These are phyloP conservation scores for Torymus texanus DNA, from an alignment of 2,888 invertebrate genomes.

Conservation along the genomic window DNA sequence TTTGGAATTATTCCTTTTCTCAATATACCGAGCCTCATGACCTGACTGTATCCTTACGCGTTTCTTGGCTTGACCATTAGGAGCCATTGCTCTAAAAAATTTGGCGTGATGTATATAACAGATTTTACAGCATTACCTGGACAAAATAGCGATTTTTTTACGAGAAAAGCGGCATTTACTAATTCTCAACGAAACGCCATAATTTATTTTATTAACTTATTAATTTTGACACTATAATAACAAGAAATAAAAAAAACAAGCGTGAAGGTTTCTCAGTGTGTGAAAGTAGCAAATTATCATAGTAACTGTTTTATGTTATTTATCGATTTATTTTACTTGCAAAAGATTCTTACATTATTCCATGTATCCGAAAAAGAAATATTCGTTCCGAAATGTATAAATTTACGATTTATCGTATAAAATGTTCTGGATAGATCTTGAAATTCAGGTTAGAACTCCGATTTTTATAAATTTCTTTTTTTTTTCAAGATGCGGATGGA, in stretches of 20 bases:
- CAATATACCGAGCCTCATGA: slow-evolving; percentile 38
- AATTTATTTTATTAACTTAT: no score
- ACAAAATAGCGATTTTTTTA: neutral
- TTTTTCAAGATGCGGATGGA: no score
- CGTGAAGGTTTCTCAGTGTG: slow-evolving; percentile 29
- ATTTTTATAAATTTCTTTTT: no score
- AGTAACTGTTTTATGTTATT: neutral
- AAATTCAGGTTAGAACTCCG: no score
- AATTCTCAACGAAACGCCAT: neutral
- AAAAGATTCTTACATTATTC: no score
- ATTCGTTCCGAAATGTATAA: no score
- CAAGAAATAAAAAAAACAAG: slow-evolving; percentile 8
- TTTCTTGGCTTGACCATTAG: slow-evolving; percentile 21
- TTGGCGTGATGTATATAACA: neutral
- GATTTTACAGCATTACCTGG: no score
- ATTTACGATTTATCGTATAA: no score
- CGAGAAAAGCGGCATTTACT: neutral
- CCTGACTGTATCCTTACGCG: slow-evolving; percentile 43
- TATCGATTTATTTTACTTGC: neutral
- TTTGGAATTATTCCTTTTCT: slow-evolving; percentile 4
- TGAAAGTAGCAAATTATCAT: neutral
- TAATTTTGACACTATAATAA: slow-evolving; percentile 38
- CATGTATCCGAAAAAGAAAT: no score
- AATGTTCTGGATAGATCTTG: no score
- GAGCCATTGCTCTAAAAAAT: slow-evolving; percentile 5